Evolutionary conservation across 2,888 invertebrate genomes (phyloP).

Genomic region (Stenotaenia linearis): DNA sequence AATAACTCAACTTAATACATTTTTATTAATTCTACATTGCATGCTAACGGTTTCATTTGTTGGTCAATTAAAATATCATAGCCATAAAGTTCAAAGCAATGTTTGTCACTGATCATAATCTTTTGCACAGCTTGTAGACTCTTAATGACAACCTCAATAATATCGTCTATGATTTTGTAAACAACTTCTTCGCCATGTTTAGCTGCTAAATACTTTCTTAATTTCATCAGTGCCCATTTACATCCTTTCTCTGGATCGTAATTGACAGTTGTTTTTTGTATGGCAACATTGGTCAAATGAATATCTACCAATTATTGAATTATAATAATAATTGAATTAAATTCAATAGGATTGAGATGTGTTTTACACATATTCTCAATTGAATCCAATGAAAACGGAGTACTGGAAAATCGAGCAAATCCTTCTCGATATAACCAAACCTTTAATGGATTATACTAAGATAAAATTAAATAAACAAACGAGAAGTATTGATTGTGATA

Average conservation of each 20-base stretch:
- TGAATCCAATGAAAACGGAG: conserved; percentile 54
- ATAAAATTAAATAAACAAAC: background rate
- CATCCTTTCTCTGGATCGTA: conserved; percentile 53
- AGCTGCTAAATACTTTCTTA: conserved; percentile 54
- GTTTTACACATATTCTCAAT: conserved; percentile 55
- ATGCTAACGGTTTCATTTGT: conserved; percentile 53
- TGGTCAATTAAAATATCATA: conserved; percentile 58
- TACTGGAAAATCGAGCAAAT: conserved; percentile 58
- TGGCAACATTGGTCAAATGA: conserved; percentile 56
- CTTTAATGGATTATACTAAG: conserved; percentile 50
- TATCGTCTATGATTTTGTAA: conserved; percentile 50
- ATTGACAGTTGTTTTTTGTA: conserved; percentile 51
- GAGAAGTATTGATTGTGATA: too few relatives aligned
- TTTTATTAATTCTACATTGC: conserved; percentile 37
- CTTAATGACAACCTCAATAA: conserved; percentile 54
- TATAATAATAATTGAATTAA: background rate
- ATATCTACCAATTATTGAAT: background rate
- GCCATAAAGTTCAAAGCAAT: conserved; percentile 61
- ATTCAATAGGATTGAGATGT: conserved; percentile 40
- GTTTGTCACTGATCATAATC: conserved; percentile 53
- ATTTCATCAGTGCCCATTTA: conserved; percentile 55
- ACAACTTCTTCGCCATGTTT: conserved; percentile 54
- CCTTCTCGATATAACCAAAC: conserved; percentile 58
- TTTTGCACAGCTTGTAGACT: conserved; percentile 55
- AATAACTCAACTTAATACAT: background rate